Base-by-base conservation (phyloP, 2,797 vertebrate genomes). In the Atherinosoma microstoma region DNA sequence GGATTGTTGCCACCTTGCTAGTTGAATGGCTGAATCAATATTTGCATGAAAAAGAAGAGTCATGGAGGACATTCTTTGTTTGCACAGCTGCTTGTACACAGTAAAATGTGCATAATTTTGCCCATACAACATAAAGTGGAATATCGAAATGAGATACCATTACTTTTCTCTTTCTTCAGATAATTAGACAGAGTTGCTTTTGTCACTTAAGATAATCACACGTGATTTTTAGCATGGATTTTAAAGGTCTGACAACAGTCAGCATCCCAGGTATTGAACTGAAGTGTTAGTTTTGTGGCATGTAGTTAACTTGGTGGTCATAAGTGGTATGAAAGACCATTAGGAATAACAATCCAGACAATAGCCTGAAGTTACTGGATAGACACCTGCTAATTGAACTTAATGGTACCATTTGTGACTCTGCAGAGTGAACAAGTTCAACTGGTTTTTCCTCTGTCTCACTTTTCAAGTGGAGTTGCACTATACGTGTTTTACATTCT, bases 321-420 rank as follows among this genome's bases (percentile, higher is more conserved):
- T 49, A 15, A 57, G 32, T 63, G 22, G 54, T 32, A 9, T 75
- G 61, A 73, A 72, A 84, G 71, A 67, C 53, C 60, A 61, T 79
- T 47, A 58, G 36, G 54, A 73, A 40, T 53, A 68, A 79, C 58
- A 59, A 65, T 56, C 20, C 64, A 69, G 66, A 77, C 65, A 81
- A 62, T 57, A 66, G 38, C 54, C 47, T 30, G 9, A 73, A 78
- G 65, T 80, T 72, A 58, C 64, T 40, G 16, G 70, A 81, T 74
- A n/a, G 82, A 64, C 32, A 38, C 47, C 40, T 34, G 49, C 69
- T 89, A 84, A 90, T 85, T 90, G 82, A 81, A 85, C 83, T 76
- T 89, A 84, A 88, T 87, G 65, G 67, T 24, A 59, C 45, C 74
- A 77, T 84, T 88, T 87, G 79, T 68, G 77, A 84, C 66, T 78